Evolutionary conservation across 53 echinoderm and acorn worm genomes (phyloP).

Genomic region (Stichopus horrens): DNA sequence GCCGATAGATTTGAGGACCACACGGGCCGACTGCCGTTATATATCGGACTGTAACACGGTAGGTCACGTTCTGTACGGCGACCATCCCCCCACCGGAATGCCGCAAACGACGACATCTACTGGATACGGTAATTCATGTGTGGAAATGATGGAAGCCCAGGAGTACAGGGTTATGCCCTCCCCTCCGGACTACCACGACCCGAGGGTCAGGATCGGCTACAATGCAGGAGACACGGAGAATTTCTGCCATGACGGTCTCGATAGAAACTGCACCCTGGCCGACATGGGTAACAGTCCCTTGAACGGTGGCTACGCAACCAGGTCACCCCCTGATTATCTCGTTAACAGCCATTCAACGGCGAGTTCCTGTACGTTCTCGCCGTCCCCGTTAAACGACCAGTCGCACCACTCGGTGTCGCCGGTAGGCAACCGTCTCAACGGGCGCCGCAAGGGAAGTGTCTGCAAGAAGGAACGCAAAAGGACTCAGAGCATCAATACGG

Average conservation of each 20-base stretch:
- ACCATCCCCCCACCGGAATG: constrained; percentile 41
- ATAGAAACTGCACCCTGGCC: constrained; percentile 9
- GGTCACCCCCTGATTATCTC: constrained; percentile 32
- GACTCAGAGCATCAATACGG: constrained; percentile 96
- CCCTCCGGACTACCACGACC: constrained; percentile 41
- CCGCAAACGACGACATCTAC: not conserved
- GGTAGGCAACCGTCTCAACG: constrained; percentile 47
- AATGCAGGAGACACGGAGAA: constrained; percentile 11
- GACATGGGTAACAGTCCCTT: constrained; percentile 42
- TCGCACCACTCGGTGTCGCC: constrained; percentile 35
- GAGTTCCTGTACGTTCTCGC: constrained; percentile 14
- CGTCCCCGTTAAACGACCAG: constrained; percentile 41
- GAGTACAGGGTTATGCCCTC: constrained; percentile 43
- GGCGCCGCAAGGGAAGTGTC: constrained; percentile 59
- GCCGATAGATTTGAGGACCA: constrained; percentile 37
- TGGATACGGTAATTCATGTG: constrained; percentile 27
- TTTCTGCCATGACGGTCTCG: constrained; percentile 15
- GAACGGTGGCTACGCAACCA: not conserved
- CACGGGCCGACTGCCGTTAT: constrained; percentile 41
- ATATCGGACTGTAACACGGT: constrained; percentile 16
- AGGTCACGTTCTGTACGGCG: constrained; percentile 28
- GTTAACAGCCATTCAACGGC: constrained; percentile 17
- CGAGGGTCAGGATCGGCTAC: constrained; percentile 26
- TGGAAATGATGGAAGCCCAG: constrained; percentile 34
- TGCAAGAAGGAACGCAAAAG: constrained; percentile 85